Percentiles rank a stretch among this genome's conserved stretches.
Conservation (phyloP, 2,113 vertebrate genomes). For the Diphyllodes magnificus region DNA sequence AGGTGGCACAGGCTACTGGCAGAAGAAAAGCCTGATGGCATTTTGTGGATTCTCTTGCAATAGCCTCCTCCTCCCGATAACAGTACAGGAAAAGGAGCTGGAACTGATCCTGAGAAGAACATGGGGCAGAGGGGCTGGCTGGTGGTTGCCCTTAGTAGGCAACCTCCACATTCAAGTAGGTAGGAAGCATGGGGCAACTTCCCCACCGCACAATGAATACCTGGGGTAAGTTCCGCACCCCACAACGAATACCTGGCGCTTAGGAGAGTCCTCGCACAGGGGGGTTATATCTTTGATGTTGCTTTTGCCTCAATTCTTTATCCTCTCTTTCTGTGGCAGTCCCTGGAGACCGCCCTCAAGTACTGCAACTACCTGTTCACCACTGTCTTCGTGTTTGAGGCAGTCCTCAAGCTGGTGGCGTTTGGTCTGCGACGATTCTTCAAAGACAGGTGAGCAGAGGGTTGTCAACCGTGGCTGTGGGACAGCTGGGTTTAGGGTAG, state of each 20-base stretch:
- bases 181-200: neutral
- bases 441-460: conserved; percentile 87
- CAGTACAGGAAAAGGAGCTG: neutral
- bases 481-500: neutral
- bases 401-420: conserved; percentile 90
- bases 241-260: neutral
- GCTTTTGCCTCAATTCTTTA: neutral
- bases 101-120: neutral
- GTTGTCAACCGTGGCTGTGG: neutral
- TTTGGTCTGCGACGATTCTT: conserved; percentile 96
- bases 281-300: neutral
- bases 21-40: neutral
- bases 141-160: neutral
- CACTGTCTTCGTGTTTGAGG: conserved; percentile 93
- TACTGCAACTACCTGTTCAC: conserved; percentile 99
- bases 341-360: conserved; percentile 92
- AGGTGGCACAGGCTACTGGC: neutral
- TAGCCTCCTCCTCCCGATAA: neutral
- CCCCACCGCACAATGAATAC: neutral
- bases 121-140: neutral
- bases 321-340: conserved; percentile 70
- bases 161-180: neutral
- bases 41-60: neutral
- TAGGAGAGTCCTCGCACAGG: accelerated
- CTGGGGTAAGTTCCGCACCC: neutral